Base-by-base conservation (phyloP, 2,888 invertebrate genomes). In the Choreutis nemorana region DNA sequence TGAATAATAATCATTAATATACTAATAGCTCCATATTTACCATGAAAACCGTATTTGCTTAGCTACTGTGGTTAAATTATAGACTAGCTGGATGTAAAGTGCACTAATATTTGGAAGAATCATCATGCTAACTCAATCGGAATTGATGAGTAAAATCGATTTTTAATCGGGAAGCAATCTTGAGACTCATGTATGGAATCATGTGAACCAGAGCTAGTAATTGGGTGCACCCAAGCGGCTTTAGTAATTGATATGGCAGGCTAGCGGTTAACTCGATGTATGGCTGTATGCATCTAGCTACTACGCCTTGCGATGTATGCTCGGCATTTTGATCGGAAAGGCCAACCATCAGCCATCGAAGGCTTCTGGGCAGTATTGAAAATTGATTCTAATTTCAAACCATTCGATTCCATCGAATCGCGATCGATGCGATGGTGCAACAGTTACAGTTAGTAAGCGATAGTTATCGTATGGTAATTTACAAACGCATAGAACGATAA, bases 141-240 rank as follows among this genome's bases (percentile, higher is more conserved):
- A n/a, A n/a, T n/a, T n/a, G n/a, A n/a, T n/a, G n/a, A n/a, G n/a
- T 15, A 18, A 18, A 11, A 9, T 16, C 6, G 10, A 18, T 40
- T 50, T 50, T 45, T 50, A 51, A 58, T 52, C 40, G 42, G 45
- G 34, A 44, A 45, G 50, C 37, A 50, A 55, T 57, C 51, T 51
- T 40, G 42, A 50, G 46, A 50, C 44, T 40, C 60, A 60, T 63
- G 64, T 61, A 63, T 64, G 59, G 64, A 64, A 68, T 62, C 60
- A 72, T 67, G 67, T 68, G 67, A 67, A 70, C 57, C 56, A 60
- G 59, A 62, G 60, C 60, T 57, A 58, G 65, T 75, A 71, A 77
- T 73, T 71, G 72, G 67, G 67, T 64, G 68, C 70, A 72, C 52
- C 63, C 56, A 62, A 71, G 63, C 70, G 64, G 51, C 53, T 54